Percentiles rank a stretch among this genome's conserved stretches.
Evolutionary conservation across 2,797 vertebrate genomes (phyloP).

Genomic region (Macrochelys suwanniensis): DNA sequence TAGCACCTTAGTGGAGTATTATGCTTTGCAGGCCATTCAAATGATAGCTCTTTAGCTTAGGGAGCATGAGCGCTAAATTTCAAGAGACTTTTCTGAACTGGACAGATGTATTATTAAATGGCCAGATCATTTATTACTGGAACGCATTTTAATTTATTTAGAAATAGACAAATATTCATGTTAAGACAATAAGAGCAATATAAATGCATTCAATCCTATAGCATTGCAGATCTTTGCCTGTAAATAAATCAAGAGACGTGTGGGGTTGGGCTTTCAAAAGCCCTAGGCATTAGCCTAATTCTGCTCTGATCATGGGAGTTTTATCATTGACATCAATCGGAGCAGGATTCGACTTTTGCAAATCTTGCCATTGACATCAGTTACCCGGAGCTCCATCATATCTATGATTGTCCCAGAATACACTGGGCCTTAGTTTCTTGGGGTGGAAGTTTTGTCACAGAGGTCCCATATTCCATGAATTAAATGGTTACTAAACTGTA

Average conservation of each 20-base stretch:
- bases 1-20: background rate
- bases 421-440: background rate
- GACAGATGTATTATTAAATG: background rate
- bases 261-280: background rate
- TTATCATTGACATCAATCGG: background rate
- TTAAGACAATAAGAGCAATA: background rate
- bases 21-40: conserved; percentile 21
- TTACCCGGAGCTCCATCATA: background rate
- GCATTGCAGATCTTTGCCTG: background rate
- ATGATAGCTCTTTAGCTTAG: background rate
- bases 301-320: background rate
- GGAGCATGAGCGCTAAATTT: background rate
- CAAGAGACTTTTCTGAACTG: conserved; percentile 18
- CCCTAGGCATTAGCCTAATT: background rate
- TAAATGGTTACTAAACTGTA: background rate
- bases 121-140: background rate
- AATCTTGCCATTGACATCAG: background rate
- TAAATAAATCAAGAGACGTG: background rate
- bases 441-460: background rate
- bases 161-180: background rate
- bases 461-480: fast-evolving
- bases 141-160: background rate
- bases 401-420: background rate
- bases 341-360: background rate
- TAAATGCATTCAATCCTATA: background rate